Base-by-base conservation (phyloP, 2,888 invertebrate species). In the Sesia apiformis region DNA sequence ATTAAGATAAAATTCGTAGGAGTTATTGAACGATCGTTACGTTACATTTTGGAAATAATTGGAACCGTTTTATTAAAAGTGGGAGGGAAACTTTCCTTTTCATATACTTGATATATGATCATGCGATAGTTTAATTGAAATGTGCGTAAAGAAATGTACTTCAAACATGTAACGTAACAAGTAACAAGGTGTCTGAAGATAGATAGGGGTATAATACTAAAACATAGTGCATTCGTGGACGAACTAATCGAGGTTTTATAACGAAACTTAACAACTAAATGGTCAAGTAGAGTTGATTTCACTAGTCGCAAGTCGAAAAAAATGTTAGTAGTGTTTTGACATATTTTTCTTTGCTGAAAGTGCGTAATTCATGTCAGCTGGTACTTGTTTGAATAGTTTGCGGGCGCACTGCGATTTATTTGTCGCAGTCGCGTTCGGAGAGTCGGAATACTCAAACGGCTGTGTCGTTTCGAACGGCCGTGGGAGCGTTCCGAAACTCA, bases 261-360 rank as follows among this genome's bases (percentile, higher is more conserved):
- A 78, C 76, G 70, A 75, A 73, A 61, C 53, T 70, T 70, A 79
- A 81, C 79, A 76, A 78, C 77, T 81, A 81, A 82, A 89, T 84
- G 87, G 88, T 87, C 84, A 81, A 84, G 90, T 90, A 87, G 90
- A 90, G 90, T 90, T 90, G 90, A 90, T 89, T 90, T 88, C 84
- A 85, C 86, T 90, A 90, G 90, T 90, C 85, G 90, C 90, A 87
- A 83, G 87, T 85, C 83, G 87, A 86, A 85, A 82, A 76, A 83
- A 84, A 83, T 80, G 88, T 87, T 86, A 75, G 89, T 90, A 90
- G 90, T 89, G 90, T 90, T 90, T 90, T 90, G 90, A 90, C 90
- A 89, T 90, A 84, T 89, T 90, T 90, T 90, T 90, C 90, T 89
- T 90, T 90, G 90, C 90, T 90, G 90, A 90, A 90, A 90, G 90